phyloP scores from a whole-genome alignment of 2,888 invertebrate species.

The Gonocerus acuteangulatus region DNA sequence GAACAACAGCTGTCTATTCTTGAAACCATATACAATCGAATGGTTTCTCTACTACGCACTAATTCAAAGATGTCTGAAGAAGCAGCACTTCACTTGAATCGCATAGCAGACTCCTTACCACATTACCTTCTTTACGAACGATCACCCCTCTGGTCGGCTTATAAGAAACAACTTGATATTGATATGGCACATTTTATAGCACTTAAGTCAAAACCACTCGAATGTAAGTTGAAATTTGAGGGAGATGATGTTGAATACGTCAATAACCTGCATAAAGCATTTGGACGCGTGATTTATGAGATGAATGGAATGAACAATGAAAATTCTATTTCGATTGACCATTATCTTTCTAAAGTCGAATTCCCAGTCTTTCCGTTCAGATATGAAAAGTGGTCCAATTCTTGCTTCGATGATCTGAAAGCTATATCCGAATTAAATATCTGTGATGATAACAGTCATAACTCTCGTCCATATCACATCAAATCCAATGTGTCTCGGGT shows the following conservation, averaged over 20 bases:
- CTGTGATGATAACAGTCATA: slow-evolving; percentile 76
- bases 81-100: slow-evolving; percentile 79
- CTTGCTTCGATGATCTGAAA: slow-evolving; percentile 29
- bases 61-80: slow-evolving; percentile 88
- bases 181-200: slow-evolving; percentile 75
- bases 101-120: slow-evolving; percentile 88
- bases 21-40: slow-evolving; percentile 63
- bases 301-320: slow-evolving; percentile 22
- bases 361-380: slow-evolving; percentile 62
- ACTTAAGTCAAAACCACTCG: slow-evolving; percentile 73
- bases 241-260: slow-evolving; percentile 96
- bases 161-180: slow-evolving; percentile 85
- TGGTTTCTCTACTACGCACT: slow-evolving; percentile 10
- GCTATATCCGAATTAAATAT: slow-evolving; percentile 65
- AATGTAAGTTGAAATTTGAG: slow-evolving; percentile 88
- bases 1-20: slow-evolving; percentile 88
- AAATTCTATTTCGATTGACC: slow-evolving; percentile 1
- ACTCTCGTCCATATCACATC: slow-evolving; percentile 76
- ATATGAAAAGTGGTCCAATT: slow-evolving; percentile 29
- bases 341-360: slow-evolving; percentile 51
- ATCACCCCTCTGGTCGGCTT: slow-evolving; percentile 80
- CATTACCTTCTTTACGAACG: slow-evolving; percentile 82
- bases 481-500: slow-evolving; percentile 96
- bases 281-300: slow-evolving; percentile 67
- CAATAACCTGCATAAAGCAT: slow-evolving; percentile 87